Percentiles rank a stretch among this genome's conserved stretches.
These are phyloP conservation scores for Phalera bucephala DNA, from an alignment of 2,888 invertebrate genomes.

Conservation along the genomic window DNA sequence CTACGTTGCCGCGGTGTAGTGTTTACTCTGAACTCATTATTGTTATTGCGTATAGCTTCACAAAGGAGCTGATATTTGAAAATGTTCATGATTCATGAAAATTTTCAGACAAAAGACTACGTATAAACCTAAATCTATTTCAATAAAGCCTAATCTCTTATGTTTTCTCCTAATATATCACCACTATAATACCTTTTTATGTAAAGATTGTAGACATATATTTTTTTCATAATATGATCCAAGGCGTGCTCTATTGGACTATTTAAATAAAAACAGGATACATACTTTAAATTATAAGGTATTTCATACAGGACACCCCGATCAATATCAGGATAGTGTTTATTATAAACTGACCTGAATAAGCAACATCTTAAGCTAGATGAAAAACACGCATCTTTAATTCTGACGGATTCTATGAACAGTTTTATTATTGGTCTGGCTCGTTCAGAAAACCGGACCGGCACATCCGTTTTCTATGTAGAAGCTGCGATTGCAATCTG, in stretches of 20 bases:
- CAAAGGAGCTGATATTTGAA: neutral
- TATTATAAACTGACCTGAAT: slow-evolving; percentile 47
- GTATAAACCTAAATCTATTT: neutral
- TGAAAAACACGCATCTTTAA: slow-evolving; percentile 43
- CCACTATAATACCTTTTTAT: neutral
- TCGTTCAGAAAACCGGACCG: slow-evolving; percentile 40
- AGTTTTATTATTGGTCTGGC: slow-evolving; percentile 50
- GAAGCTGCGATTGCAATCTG: slow-evolving; percentile 29
- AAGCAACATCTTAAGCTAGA: slow-evolving; percentile 36
- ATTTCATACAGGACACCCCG: slow-evolving; percentile 13
- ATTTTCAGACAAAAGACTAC: neutral
- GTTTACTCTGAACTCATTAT: neutral
- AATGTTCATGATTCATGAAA: neutral
- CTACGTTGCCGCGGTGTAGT: neutral
- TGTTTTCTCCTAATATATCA: neutral
- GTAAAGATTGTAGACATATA: neutral
- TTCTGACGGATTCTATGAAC: slow-evolving; percentile 59
- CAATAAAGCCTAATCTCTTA: neutral
- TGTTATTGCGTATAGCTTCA: neutral
- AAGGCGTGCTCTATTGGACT: neutral
- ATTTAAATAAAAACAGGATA: slow-evolving; percentile 5
- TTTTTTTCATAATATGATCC: neutral
- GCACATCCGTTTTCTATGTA: slow-evolving; percentile 46
- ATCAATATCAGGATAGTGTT: slow-evolving; percentile 40
- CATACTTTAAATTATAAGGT: slow-evolving; percentile 16